Base-by-base conservation (phyloP, 2,797 vertebrate genomes). In the Bovichtus diacanthus region DNA sequence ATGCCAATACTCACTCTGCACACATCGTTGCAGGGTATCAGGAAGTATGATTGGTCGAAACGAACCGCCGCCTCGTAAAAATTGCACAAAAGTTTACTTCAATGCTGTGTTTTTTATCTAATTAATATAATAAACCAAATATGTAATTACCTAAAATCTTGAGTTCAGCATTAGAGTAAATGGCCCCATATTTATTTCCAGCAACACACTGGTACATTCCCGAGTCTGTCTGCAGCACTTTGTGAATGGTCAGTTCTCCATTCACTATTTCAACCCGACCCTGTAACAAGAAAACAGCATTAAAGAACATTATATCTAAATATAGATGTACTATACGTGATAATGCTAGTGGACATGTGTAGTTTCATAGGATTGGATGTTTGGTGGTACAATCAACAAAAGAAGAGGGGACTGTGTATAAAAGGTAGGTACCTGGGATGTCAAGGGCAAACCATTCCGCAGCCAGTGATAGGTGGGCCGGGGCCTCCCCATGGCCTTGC, bases 121-220 rank as follows among this genome's bases (percentile, higher is more conserved):
- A 21, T 44, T 46, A 53, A 5, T 31, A 64, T 55, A 16, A 72
- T 2, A 63, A 64, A 43, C 2, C 6, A 25, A 62, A 44, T 1
- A n/a, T 19, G 6, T 6, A 18, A 25, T 6, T 81, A 93, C 98
- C 98, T 94, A 99, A 92, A 89, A 99, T 95, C 88, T 95, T 97
- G 79, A 99, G 94, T 74, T 98, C 97, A 0, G 97, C 97, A 53
- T 95, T 96, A 3, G 96, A 95, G 85, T 97, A 98, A 91, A 98
- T 91, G 38, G 95, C 89, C 49, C 96, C 96, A 0, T 99, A 97
- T 74, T 97, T 98, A 88, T 99, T 99, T 92, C 97, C 97, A 9
- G 97, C 97, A 29, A 98, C 93, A 79, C 97, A 99, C 85, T 99
- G 98, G 92, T 98, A 99, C 97, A 99, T 99, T 79, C 97, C 98